These are phyloP conservation scores for Martes flavigula DNA, from an alignment of 2,797 vertebrate genomes.

Conservation along the genomic window DNA sequence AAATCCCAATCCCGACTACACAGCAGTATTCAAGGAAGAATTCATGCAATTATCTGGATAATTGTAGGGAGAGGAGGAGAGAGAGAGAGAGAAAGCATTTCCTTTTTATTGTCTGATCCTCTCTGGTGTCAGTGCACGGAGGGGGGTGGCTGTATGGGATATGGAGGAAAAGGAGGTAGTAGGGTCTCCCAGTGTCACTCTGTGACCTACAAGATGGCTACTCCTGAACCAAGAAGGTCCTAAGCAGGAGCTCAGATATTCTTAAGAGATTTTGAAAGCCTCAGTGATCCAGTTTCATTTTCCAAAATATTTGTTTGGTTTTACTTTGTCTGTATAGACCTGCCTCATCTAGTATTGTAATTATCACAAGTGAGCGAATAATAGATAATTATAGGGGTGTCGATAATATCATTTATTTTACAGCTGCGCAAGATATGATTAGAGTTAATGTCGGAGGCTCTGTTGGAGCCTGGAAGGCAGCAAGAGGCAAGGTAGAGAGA, in stretches of 20 bases:
- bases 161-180: not conserved
- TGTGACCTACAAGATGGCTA: constrained; percentile 8
- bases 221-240: not conserved
- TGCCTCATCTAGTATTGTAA: constrained; percentile 61
- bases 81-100: constrained; percentile 64
- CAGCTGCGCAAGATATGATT: constrained; percentile 70
- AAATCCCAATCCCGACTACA: constrained; percentile 61
- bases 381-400: constrained; percentile 75
- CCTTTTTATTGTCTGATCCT: constrained; percentile 64
- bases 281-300: constrained; percentile 42
- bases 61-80: constrained; percentile 61
- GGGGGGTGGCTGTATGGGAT: not conserved
- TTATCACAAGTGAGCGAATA: constrained; percentile 66
- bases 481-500: not conserved
- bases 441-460: constrained; percentile 52
- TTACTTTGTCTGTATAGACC: constrained; percentile 52
- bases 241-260: not conserved
- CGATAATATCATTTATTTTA: constrained; percentile 74
- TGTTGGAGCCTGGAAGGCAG: constrained; percentile 31
- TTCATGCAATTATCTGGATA: constrained; percentile 76
- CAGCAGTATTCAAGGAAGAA: constrained; percentile 66
- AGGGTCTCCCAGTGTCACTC: not conserved
- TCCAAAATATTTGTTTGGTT: constrained; percentile 55
- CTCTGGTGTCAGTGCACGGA: constrained; percentile 6
- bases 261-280: not conserved